Evolutionary conservation across 2,888 invertebrate genomes (phyloP).

Genomic region (Ophonus ardosiacus): DNA sequence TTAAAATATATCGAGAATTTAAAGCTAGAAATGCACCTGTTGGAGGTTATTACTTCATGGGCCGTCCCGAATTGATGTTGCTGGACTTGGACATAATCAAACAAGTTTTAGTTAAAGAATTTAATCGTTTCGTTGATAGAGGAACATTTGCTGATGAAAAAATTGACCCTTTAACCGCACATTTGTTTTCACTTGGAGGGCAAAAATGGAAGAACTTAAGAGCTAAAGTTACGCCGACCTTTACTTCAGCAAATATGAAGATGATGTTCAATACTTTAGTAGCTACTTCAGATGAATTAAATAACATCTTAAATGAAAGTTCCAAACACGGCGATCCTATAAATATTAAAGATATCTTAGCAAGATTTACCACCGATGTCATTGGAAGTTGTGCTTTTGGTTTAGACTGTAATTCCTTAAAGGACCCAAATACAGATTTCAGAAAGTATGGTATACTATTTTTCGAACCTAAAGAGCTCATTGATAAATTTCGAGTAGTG

Average conservation of each 20-base stretch:
- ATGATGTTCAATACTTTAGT: slow-evolving; percentile 57
- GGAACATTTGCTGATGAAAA: slow-evolving; percentile 58
- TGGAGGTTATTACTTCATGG: slow-evolving; percentile 43
- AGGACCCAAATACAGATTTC: too few relatives aligned
- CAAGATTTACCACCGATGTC: too few relatives aligned
- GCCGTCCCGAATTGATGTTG: slow-evolving; percentile 2
- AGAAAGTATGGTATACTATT: slow-evolving; percentile 58
- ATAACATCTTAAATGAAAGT: slow-evolving; percentile 40
- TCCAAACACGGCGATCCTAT: slow-evolving; percentile 47
- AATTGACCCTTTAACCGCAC: slow-evolving; percentile 38
- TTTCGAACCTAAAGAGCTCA: slow-evolving; percentile 53
- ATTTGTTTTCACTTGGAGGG: slow-evolving; percentile 58
- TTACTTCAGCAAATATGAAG: slow-evolving; percentile 30
- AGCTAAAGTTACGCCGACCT: slow-evolving; percentile 21
- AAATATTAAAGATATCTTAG: slow-evolving; percentile 42
- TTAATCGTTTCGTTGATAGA: slow-evolving; percentile 45
- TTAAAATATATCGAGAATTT: not conserved
- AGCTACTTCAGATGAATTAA: too few relatives aligned
- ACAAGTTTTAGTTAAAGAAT: slow-evolving; percentile 50
- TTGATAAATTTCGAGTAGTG: slow-evolving; percentile 10
- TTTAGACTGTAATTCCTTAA: too few relatives aligned
- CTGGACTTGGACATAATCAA: slow-evolving; percentile 49
- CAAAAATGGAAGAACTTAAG: slow-evolving; percentile 56
- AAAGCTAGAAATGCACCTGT: not conserved
- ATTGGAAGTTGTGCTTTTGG: too few relatives aligned